Evolutionary conservation across 2,113 vertebrate species (phyloP), one percentile per base, ranked within the genome.

Genomic region (Syrrhaptes paradoxus): DNA sequence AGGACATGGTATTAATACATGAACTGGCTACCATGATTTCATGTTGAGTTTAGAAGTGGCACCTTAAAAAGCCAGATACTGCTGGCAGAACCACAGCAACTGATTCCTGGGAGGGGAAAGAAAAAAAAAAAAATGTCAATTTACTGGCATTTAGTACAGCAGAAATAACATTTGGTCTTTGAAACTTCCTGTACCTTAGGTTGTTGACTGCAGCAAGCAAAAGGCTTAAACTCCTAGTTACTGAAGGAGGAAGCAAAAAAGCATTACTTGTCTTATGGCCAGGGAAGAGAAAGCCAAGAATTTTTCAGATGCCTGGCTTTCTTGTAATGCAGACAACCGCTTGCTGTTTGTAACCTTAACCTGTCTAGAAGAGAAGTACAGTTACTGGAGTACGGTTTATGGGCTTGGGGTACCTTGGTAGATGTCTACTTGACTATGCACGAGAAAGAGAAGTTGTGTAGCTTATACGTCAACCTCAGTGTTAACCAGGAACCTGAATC

Each of bases 201-300:
- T 31, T 75, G 34, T 57, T 87, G 66, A 84, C 6, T 61, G 62
- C 80, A 87, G 36, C 38, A 91, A 72, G 48, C 32, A 49, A 71
- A 90, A 75, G 45, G 57, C 43, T 75, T 87, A 71, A 92, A 43
- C 2, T 67, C 43, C 67, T 59, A 24, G 9, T 83, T 70, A 51
- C 29, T 59, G 55, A 74, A 74, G 29, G 63, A 88, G 63, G 83
- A 94, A 89, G 41, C 73, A 94, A 71, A 84, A 84, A 89, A 89
- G 18, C 24, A 46, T 89, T 62, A 34, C 21, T 87, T 89, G 36
- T 71, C 36, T 72, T 83, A 80, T 12, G 19, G 41, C 36, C 68
- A 58, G 29, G 48, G 22, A 71, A 83, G 61, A 84, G 46, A 62
- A 62, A 31, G n/a, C 49, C 46, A 91, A 65, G 61, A 57, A 70